phyloP scores from a whole-genome alignment of 2,113 vertebrate genomes.

The Anguilla japonica region DNA sequence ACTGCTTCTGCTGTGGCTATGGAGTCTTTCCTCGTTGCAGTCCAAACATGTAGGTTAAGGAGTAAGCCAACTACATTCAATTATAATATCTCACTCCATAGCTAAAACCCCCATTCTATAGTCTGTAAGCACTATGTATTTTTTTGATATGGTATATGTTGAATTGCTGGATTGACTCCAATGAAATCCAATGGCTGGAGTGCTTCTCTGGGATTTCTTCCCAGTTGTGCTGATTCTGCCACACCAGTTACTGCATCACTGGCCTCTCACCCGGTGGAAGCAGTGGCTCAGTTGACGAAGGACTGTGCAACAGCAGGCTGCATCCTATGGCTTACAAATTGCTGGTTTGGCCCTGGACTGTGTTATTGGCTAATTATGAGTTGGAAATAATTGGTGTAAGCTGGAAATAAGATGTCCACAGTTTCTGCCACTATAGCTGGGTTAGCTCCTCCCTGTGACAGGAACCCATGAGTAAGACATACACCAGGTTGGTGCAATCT shows the following conservation, averaged over 20 bases:
- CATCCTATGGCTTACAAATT: no score
- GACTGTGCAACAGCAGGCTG: no score
- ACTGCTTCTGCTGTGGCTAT: not conserved
- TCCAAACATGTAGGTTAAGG: not conserved
- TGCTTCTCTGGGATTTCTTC: conserved; percentile 36
- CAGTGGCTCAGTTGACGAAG: no score
- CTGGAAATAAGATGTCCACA: no score
- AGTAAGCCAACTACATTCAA: not conserved
- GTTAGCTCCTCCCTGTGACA: not conserved
- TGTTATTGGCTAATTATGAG: no score
- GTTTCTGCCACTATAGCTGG: no score
- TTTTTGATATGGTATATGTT: not conserved
- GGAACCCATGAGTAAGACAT: not conserved
- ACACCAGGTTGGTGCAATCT: not conserved
- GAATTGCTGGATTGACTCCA: conserved; percentile 13
- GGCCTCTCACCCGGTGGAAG: conserved; percentile 42
- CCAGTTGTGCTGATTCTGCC: conserved; percentile 50
- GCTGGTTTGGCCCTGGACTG: no score
- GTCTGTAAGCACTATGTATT: not conserved
- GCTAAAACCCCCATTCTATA: not conserved
- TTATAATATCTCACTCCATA: not conserved
- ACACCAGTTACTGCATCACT: conserved; percentile 51
- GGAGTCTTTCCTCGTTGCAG: not conserved
- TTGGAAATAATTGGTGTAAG: no score
- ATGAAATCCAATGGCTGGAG: conserved; percentile 28